A percentile compares a stretch with the other conserved stretches of the same genome.
These are phyloP conservation scores for Hylaea fasciaria DNA, from an alignment of 2,888 invertebrate species.

Conservation along the genomic window DNA sequence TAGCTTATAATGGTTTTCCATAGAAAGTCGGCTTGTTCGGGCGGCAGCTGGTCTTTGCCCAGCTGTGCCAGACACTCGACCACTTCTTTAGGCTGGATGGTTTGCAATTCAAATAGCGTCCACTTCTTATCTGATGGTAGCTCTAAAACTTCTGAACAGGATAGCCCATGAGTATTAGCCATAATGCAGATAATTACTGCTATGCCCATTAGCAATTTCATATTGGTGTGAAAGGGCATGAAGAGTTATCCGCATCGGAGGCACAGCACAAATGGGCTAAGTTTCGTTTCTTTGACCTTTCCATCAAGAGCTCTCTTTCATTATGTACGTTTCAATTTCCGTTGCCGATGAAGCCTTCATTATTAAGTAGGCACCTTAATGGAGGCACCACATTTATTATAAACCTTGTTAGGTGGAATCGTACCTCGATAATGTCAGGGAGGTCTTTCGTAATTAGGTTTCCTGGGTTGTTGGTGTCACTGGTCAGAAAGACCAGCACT, in stretches of 20 bases:
- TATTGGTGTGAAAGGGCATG: conserved; percentile 8
- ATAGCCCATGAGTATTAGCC: conserved; percentile 38
- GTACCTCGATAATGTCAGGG: no score
- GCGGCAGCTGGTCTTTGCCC: conserved; percentile 58
- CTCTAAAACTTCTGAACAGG: conserved; percentile 63
- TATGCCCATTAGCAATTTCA: conserved; percentile 19
- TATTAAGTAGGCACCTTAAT: background rate
- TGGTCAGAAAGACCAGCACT: no score
- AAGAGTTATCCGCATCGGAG: background rate
- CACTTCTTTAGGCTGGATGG: conserved; percentile 61
- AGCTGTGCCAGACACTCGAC: conserved; percentile 68
- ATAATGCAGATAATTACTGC: conserved; percentile 25
- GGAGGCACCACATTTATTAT: no score
- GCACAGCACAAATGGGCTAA: conserved; percentile 2
- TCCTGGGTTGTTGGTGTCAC: no score
- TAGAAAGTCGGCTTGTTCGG: conserved; percentile 62
- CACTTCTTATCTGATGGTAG: conserved; percentile 52
- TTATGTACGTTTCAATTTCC: conserved; percentile 39
- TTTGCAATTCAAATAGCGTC: conserved; percentile 53
- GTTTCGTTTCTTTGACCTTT: background rate
- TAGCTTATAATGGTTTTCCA: conserved; percentile 67
- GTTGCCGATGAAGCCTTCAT: conserved; percentile 10
- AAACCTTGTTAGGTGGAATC: no score
- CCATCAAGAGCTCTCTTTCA: conserved; percentile 24
- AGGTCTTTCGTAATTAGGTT: no score